A percentile compares a stretch with the other conserved stretches of the same genome.
phyloP scores from a whole-genome alignment of 2,888 invertebrate genomes.

The Muscina levida region DNA sequence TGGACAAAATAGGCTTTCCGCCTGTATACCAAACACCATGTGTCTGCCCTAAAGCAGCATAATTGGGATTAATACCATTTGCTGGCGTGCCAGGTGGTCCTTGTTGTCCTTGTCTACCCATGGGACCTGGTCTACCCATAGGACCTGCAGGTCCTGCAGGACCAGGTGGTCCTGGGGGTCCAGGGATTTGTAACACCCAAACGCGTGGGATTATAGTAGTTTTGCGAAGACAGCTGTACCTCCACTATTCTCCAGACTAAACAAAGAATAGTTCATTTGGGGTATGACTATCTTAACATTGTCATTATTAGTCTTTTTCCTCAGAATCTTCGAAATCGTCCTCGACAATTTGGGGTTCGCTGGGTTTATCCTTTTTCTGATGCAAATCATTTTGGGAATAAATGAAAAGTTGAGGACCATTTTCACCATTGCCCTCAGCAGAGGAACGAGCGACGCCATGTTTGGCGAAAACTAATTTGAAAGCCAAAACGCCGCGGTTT shows the following conservation, averaged over 20 bases:
- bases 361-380: conserved; percentile 52
- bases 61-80: conserved; percentile 25
- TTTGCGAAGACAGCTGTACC: conserved; percentile 51
- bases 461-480: conserved; percentile 37
- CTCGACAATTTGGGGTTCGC: conserved; percentile 64
- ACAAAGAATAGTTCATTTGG: conserved; percentile 69
- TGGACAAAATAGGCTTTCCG: conserved; percentile 56
- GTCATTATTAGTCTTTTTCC: conserved; percentile 68
- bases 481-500: conserved; percentile 8
- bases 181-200: conserved; percentile 64
- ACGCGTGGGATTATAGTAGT: conserved; percentile 68
- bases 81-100: conserved; percentile 20
- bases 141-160: conserved; percentile 58
- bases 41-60: conserved; percentile 50
- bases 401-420: conserved; percentile 68
- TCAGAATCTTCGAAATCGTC: conserved; percentile 66
- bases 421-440: conserved; percentile 39
- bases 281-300: conserved; percentile 73
- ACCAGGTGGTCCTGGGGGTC: conserved; percentile 56
- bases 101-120: conserved; percentile 58
- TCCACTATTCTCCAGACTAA: conserved; percentile 67
- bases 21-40: conserved; percentile 63
- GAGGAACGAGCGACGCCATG: conserved; percentile 66
- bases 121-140: conserved; percentile 58
- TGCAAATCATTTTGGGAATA: conserved; percentile 69